Conservation (phyloP, 1,140 invertebrate genomes). For the Zophobas morio region DNA sequence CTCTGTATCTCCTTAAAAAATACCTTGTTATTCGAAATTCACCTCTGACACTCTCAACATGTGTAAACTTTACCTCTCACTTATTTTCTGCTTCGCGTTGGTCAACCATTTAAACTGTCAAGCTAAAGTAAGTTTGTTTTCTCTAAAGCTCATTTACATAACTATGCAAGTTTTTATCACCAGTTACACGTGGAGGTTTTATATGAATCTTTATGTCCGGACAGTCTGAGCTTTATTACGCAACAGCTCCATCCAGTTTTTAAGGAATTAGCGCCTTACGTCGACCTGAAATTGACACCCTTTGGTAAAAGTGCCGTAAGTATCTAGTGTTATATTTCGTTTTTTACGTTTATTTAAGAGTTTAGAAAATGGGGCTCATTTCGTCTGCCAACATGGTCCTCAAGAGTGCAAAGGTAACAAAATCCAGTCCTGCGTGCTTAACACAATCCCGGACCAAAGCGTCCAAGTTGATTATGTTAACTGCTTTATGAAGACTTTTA, state of each 20-base stretch:
- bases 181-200: slow-evolving; percentile 71
- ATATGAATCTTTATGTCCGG: slow-evolving; percentile 87
- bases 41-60: too few relatives aligned
- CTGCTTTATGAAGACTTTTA: slow-evolving; percentile 62
- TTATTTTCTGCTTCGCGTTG: too few relatives aligned
- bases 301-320: slow-evolving; percentile 85
- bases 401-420: slow-evolving; percentile 62
- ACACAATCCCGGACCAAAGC: slow-evolving; percentile 53
- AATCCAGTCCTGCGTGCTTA: slow-evolving; percentile 62
- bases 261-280: slow-evolving; percentile 68
- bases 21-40: too few relatives aligned
- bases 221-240: slow-evolving; percentile 79
- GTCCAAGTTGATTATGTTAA: slow-evolving; percentile 61
- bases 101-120: too few relatives aligned
- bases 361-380: slow-evolving; percentile 55
- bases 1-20: too few relatives aligned
- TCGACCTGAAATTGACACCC: slow-evolving; percentile 76
- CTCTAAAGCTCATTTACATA: too few relatives aligned
- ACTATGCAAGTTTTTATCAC: too few relatives aligned
- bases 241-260: slow-evolving; percentile 71
- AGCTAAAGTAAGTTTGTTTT: too few relatives aligned
- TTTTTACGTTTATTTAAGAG: slow-evolving; percentile 51
- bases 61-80: too few relatives aligned
- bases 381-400: slow-evolving; percentile 64
- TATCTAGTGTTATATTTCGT: not conserved